A percentile compares a stretch with the other conserved stretches of the same genome.
phyloP scores from a whole-genome alignment of 2,888 invertebrate species.

The Dasysyrphus albostriatus region DNA sequence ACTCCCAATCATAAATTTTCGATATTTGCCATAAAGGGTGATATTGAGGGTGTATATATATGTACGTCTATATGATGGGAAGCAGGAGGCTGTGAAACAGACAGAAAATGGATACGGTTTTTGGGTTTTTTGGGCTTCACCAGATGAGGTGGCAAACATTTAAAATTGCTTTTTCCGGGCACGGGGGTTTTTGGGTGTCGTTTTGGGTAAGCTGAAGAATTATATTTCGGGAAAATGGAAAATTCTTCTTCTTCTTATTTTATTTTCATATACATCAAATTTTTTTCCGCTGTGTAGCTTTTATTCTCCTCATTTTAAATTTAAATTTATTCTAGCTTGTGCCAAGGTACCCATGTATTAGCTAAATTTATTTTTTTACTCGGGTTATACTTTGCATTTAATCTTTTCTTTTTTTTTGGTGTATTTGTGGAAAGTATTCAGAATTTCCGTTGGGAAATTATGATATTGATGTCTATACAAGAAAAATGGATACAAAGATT shows the following conservation, averaged over 20 bases:
- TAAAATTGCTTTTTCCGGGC: slow-evolving; percentile 64
- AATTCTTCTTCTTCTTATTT: slow-evolving; percentile 28
- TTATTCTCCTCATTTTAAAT: slow-evolving; percentile 61
- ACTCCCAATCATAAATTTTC: slow-evolving; percentile 76
- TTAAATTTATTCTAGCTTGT: slow-evolving; percentile 74
- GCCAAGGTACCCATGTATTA: slow-evolving; percentile 66
- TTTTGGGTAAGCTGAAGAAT: slow-evolving; percentile 44
- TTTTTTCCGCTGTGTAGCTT: slow-evolving; percentile 24
- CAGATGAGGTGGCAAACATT: slow-evolving; percentile 60
- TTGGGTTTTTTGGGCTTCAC: slow-evolving; percentile 16
- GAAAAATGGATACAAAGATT: neutral
- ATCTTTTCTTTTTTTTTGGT: slow-evolving; percentile 54
- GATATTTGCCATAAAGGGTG: slow-evolving; percentile 74
- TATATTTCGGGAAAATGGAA: slow-evolving; percentile 54
- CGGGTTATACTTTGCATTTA: slow-evolving; percentile 52
- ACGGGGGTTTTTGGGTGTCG: slow-evolving; percentile 23
- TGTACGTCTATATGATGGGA: neutral
- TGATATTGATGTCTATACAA: slow-evolving; percentile 37
- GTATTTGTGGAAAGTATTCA: neutral
- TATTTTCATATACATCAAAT: neutral
- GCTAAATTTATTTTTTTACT: slow-evolving; percentile 64
- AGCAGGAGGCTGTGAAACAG: neutral
- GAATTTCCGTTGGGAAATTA: slow-evolving; percentile 72
- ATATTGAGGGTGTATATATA: slow-evolving; percentile 20
- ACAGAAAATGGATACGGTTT: slow-evolving; percentile 37